These are phyloP conservation scores for Penelope pileata DNA, from an alignment of 2,113 vertebrate species.

Conservation along the genomic window DNA sequence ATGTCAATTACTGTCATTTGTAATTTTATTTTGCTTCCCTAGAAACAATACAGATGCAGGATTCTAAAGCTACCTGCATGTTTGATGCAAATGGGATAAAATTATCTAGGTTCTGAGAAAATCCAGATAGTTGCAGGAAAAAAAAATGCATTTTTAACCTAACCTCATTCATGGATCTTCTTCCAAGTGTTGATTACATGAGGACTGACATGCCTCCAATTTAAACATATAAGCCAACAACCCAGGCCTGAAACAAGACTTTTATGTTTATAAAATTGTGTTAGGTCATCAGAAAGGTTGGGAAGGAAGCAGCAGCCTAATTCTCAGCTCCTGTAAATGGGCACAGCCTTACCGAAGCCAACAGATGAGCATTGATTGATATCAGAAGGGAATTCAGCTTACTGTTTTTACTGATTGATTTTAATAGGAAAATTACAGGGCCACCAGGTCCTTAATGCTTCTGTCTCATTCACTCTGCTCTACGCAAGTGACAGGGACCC, in stretches of 20 bases:
- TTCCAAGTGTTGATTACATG: conserved; percentile 26
- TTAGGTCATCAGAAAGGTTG: conserved; percentile 11
- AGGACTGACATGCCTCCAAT: conserved; percentile 13
- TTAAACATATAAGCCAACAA: conserved; percentile 16
- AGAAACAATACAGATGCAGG: conserved; percentile 82
- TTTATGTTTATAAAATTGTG: conserved; percentile 25
- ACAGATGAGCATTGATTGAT: not conserved
- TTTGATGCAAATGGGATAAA: conserved; percentile 84
- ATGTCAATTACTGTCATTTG: conserved; percentile 86
- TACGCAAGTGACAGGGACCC: not conserved
- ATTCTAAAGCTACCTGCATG: conserved; percentile 83
- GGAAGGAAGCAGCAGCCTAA: not conserved
- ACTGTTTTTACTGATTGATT: not conserved
- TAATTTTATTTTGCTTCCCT: conserved; percentile 77
- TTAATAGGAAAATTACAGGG: not conserved
- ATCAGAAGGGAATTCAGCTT: not conserved
- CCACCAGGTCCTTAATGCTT: not conserved
- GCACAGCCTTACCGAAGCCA: not conserved
- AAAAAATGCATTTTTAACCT: conserved; percentile 48
- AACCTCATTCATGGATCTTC: conserved; percentile 40
- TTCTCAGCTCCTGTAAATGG: not conserved
- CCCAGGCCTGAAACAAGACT: not conserved
- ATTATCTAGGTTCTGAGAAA: conserved; percentile 82
- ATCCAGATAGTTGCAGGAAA: conserved; percentile 74
- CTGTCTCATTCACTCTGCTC: not conserved